Evolutionary conservation across 2,113 vertebrate genomes (phyloP), one percentile per base, ranked within the genome.

Genomic region (Stigmatopora argus): DNA sequence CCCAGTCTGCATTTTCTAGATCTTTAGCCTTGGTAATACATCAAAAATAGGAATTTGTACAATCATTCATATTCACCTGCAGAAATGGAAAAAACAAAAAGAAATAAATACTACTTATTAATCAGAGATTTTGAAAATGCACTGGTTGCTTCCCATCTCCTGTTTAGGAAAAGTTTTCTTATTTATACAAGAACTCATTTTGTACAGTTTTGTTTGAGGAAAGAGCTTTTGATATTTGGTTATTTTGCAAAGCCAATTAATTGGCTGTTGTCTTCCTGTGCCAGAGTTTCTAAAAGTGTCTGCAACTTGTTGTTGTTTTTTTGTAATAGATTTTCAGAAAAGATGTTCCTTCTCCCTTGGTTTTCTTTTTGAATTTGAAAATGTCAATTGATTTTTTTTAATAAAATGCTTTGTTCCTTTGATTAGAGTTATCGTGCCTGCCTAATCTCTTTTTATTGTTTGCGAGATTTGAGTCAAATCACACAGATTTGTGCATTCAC

Each of bases 141-240:
- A 41, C 35, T 2, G 53, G 78, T 70, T 74, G 69, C 68, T 34
- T 86, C 82, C 82, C 65, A 61, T 78, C 66, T 48, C 72, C 84
- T 85, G 87, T 84, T 88, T 86, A 84, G 74, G 75, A 89, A 85
- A 74, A 78, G 74, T 80, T 86, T 88, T 78, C 80, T 91, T 91
- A 91, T 91, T 91, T 90, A 91, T 91, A 90, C 84, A 89, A 83
- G 23, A 88, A 90, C 83, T 88, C 86, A 87, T 90, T 87, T 91
- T 90, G 89, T 91, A 91, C 88, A 90, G 88, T 84, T 86, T 83
- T 85, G 77, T 89, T 86, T 77, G 77, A 82, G 79, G 69, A 84
- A 80, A 87, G 67, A 87, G 84, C 79, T 89, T 90, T 88, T 90
- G 77, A 86, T 89, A 86, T 88, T 85, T 83, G 81, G 66, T 90